Evolutionary conservation across 2,888 invertebrate species (phyloP).

Genomic region (Carcina quercana): DNA sequence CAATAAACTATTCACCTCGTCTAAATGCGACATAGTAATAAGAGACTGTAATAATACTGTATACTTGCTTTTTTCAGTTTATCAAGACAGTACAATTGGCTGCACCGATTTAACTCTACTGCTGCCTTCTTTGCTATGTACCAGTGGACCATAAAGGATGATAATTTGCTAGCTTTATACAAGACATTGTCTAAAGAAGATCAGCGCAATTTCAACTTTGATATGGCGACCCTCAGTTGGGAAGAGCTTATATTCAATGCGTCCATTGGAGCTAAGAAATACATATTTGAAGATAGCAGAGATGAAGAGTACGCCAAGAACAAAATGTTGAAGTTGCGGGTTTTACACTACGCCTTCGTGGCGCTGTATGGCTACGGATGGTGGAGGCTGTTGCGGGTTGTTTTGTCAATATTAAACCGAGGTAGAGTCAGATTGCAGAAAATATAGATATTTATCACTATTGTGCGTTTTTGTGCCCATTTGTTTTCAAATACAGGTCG

Average conservation of each 20-base stretch:
- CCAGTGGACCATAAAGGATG: conserved; percentile 26
- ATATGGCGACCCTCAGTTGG: conserved; percentile 20
- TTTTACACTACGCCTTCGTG: not conserved
- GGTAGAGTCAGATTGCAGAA: too few relatives aligned
- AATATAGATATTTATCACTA: too few relatives aligned
- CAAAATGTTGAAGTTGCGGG: not conserved
- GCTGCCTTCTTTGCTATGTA: conserved; percentile 22
- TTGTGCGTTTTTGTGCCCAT: too few relatives aligned
- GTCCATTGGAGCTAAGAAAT: conserved; percentile 26
- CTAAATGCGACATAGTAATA: too few relatives aligned
- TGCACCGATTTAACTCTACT: conserved; percentile 17
- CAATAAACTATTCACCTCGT: too few relatives aligned
- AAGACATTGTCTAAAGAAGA: conserved; percentile 19
- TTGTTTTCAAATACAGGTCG: too few relatives aligned
- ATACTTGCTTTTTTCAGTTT: conserved; percentile 19
- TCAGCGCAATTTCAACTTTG: conserved; percentile 27
- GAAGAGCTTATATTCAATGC: conserved; percentile 17
- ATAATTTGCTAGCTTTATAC: conserved; percentile 18
- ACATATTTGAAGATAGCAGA: conserved; percentile 25
- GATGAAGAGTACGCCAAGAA: conserved; percentile 1
- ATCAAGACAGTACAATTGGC: conserved; percentile 22
- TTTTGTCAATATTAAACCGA: too few relatives aligned
- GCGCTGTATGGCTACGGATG: not conserved
- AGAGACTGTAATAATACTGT: too few relatives aligned
- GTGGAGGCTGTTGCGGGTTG: not conserved